Conservation (phyloP, 2,888 invertebrate genomes). For the Euplexia lucipara region DNA sequence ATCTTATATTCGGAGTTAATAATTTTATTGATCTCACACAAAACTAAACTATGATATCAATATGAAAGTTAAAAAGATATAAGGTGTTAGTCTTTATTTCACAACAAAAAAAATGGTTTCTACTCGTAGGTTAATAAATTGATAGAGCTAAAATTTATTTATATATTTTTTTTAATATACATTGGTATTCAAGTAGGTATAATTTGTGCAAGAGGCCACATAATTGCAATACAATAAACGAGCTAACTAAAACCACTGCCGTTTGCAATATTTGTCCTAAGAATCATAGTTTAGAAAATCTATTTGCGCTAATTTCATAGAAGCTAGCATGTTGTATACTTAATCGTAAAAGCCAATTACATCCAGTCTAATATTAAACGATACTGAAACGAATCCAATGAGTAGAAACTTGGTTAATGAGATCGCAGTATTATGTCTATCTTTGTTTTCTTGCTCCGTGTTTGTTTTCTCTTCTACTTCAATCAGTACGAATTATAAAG, state of each 20-base stretch:
- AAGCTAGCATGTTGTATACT: background rate
- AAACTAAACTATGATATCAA: background rate
- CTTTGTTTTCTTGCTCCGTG: slow-evolving; percentile 32
- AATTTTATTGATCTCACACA: background rate
- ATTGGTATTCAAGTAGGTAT: background rate
- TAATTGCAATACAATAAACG: background rate
- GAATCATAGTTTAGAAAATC: slow-evolving; percentile 17
- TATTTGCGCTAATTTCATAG: slow-evolving; percentile 3
- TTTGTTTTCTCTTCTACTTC: slow-evolving; percentile 48
- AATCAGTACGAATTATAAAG: slow-evolving; percentile 49
- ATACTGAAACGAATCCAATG: slow-evolving; percentile 29
- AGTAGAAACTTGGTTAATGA: slow-evolving; percentile 29
- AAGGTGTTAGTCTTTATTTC: background rate
- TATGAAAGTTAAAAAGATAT: background rate
- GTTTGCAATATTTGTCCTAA: slow-evolving; percentile 3
- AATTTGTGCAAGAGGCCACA: background rate
- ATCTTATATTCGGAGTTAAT: slow-evolving; percentile 3
- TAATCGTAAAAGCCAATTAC: slow-evolving; percentile 19
- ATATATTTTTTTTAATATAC: too few species aligned
- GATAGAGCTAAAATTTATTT: background rate
- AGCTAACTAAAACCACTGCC: background rate
- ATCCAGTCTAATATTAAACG: slow-evolving; percentile 19
- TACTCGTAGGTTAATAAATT: background rate
- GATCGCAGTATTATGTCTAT: slow-evolving; percentile 30
- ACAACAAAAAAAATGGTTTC: background rate